Conservation (phyloP, 2,797 vertebrate species). For the Amblyopsis hoosieri region DNA sequence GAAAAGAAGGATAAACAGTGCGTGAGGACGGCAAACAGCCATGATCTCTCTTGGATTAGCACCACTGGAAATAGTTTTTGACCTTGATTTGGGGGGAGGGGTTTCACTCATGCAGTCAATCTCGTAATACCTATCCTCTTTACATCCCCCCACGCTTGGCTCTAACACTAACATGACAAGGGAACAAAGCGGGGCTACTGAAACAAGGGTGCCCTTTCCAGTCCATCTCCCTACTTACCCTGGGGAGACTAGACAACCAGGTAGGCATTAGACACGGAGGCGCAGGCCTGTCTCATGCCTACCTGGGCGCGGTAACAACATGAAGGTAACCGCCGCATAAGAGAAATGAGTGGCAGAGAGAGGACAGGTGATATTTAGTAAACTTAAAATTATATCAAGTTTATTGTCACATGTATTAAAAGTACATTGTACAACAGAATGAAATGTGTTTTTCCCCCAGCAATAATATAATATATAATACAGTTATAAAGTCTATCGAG, state of each 20-base stretch:
- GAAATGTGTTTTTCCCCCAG: conserved; percentile 2
- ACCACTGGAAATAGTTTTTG: conserved; percentile 58
- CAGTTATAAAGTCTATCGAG: no score
- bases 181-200: conserved; percentile 39
- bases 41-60: conserved; percentile 63
- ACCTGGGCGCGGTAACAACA: no score
- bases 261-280: no score
- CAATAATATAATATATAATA: no score
- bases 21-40: conserved; percentile 57
- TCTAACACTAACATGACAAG: conserved; percentile 38
- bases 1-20: conserved; percentile 25
- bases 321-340: no score
- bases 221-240: conserved; percentile 8
- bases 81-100: conserved; percentile 46
- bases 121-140: not conserved
- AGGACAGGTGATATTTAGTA: no score
- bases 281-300: no score
- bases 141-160: not conserved
- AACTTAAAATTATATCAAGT: no score
- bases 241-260: conserved; percentile 5
- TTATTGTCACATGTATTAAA: no score
- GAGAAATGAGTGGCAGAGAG: no score
- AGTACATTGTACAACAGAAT: conserved; percentile 8
- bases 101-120: not conserved
- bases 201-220: conserved; percentile 27